Evolutionary conservation across 2,113 vertebrate genomes (phyloP), one percentile per base, ranked within the genome.

Genomic region (Limanda limanda): DNA sequence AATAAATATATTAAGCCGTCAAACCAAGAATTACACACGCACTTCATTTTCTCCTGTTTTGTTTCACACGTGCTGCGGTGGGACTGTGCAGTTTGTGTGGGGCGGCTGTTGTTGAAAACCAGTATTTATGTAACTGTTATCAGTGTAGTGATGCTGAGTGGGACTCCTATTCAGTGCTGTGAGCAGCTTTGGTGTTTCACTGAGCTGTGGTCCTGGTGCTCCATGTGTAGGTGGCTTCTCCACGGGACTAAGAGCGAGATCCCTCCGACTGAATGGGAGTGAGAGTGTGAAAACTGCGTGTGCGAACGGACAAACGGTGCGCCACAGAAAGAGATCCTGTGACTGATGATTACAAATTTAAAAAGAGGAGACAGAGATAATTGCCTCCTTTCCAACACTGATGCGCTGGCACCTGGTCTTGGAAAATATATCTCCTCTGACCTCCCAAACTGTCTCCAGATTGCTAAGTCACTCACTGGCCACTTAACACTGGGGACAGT

Each of bases 151-250:
- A 88, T 91, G 88, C 76, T 86, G 88, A 88, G 86, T 90, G 79
- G 88, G 87, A 92, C 87, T 87, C 85, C 78, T 87, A 80, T 60
- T 79, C 61, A 68, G 59, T 63, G 78, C 84, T 45, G 27, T 63
- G 56, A 80, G 71, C 76, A 71, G 76, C 70, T 85, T 74, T 80
- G 79, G 67, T 79, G 87, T 73, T 31, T 31, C 6, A 7, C 31
- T 74, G 72, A 66, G 76, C 77, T 83, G 81, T 84, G 92, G 83
- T 93, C 91, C 90, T 59, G 55, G 9, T 54, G 20, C 18, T 52
- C 15, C 51, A 52, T 85, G 92, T 93, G 93, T 94, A 92, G 93
- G 94, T 89, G 93, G 91, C 63, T 89, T 87, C 83, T 90, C 91
- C 76, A 86, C 71, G 86, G 81, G 86, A 91, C 82, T 78, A 86